phyloP scores from a whole-genome alignment of 2,888 invertebrate genomes.

The Steinernema scapterisci region DNA sequence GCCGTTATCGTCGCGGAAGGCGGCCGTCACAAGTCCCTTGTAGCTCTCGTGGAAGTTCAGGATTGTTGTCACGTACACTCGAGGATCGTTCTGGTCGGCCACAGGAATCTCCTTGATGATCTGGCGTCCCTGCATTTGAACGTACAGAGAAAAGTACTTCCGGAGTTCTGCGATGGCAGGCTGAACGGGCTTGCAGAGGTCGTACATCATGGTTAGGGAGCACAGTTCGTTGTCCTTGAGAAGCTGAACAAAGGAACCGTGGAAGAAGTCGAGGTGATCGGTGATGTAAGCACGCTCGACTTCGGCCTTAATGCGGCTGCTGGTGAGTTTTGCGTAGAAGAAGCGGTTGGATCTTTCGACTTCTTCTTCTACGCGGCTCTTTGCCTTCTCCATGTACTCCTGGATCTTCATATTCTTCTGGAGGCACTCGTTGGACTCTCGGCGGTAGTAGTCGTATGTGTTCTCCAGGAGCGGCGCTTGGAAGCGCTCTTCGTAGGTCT shows the following conservation, averaged over 20 bases:
- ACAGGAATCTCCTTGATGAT: neutral
- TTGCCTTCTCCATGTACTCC: neutral
- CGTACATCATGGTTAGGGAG: neutral
- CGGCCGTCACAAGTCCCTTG: neutral
- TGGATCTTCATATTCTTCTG: neutral
- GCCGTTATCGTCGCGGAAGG: neutral
- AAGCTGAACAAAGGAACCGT: neutral
- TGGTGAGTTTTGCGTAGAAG: neutral
- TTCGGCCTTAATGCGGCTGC: neutral
- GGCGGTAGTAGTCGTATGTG: neutral
- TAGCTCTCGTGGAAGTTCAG: neutral
- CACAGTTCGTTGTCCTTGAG: neutral
- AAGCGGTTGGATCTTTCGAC: neutral
- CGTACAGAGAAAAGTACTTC: neutral
- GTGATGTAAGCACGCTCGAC: conserved; percentile 13
- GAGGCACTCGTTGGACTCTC: neutral
- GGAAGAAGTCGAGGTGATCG: conserved; percentile 26
- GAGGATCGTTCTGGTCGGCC: conserved; percentile 3
- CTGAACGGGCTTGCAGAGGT: neutral
- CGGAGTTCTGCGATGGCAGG: neutral
- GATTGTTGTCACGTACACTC: neutral
- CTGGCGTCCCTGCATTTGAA: neutral
- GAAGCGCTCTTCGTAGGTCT: neutral
- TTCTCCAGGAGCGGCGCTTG: neutral
- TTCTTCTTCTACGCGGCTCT: neutral